phyloP scores from a whole-genome alignment of 2,797 vertebrate genomes.

The Podarcis lilfordi region DNA sequence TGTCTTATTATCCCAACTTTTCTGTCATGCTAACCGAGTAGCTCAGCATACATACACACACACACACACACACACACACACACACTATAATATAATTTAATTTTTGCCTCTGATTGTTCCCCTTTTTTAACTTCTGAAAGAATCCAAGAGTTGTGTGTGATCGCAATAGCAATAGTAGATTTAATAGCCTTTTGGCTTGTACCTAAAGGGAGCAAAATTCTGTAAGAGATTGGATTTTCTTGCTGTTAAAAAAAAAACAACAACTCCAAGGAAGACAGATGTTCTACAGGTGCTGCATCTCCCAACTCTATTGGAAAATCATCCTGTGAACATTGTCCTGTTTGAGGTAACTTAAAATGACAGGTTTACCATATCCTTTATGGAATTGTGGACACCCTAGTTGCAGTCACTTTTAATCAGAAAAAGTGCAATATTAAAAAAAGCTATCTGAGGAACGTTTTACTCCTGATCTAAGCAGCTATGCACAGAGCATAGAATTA shows the following conservation, averaged over 20 bases:
- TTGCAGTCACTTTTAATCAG: neutral
- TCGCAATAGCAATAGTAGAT: neutral
- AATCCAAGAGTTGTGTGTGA: neutral
- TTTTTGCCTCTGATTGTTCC: neutral
- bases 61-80: too few relatives aligned
- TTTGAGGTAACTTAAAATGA: neutral
- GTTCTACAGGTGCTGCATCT: neutral
- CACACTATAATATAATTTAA: too few relatives aligned
- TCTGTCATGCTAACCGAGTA: neutral
- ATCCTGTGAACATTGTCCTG: neutral
- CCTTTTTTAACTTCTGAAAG: neutral
- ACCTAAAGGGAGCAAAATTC: neutral
- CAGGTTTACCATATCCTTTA: neutral
- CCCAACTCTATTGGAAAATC: neutral
- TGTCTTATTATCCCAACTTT: neutral
- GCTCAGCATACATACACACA: too few relatives aligned
- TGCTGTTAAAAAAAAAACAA: neutral
- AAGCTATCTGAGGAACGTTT: neutral
- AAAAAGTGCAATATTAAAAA: neutral
- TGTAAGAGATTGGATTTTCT: neutral
- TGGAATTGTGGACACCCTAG: neutral
- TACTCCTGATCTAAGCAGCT: neutral
- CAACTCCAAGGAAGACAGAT: neutral
- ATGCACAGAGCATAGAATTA: neutral
- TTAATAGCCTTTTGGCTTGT: neutral